phyloP scores from a whole-genome alignment of 2,113 vertebrate genomes.

The Picathartes gymnocephalus region DNA sequence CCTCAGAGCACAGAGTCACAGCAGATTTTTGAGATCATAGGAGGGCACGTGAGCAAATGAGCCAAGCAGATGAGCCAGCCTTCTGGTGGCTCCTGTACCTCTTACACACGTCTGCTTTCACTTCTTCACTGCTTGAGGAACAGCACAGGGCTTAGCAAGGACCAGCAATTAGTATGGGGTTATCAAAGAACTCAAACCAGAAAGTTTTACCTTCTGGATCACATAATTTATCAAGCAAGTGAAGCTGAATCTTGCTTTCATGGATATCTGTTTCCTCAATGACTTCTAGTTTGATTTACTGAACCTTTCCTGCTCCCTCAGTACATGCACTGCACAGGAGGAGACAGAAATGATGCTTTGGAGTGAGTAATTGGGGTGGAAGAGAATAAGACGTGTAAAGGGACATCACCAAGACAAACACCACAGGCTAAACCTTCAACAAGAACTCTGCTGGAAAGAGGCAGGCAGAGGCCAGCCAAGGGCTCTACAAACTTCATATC shows the following conservation, averaged over 20 bases:
- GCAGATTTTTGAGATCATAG: conserved; percentile 19
- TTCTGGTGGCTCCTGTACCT: background rate
- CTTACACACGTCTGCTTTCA: background rate
- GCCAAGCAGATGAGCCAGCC: background rate
- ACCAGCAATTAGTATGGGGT: background rate
- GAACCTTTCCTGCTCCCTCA: background rate
- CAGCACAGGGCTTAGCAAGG: background rate
- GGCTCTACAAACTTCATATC: background rate
- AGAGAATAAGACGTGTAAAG: background rate
- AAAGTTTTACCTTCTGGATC: background rate
- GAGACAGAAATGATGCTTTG: background rate
- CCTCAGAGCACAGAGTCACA: background rate
- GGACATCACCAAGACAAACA: background rate
- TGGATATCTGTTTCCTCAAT: background rate
- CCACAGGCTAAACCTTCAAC: background rate
- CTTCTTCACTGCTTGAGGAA: background rate
- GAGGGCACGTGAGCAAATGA: background rate
- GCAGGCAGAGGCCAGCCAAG: background rate
- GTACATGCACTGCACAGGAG: background rate
- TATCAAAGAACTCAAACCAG: background rate
- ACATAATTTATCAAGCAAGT: background rate
- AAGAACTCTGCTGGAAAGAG: background rate
- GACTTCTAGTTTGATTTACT: background rate
- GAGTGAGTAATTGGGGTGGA: background rate
- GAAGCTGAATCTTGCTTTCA: background rate